Percentiles rank a stretch among this genome's conserved stretches.
Conservation (phyloP, 2,113 vertebrate species). For the Erpornis zantholeuca region DNA sequence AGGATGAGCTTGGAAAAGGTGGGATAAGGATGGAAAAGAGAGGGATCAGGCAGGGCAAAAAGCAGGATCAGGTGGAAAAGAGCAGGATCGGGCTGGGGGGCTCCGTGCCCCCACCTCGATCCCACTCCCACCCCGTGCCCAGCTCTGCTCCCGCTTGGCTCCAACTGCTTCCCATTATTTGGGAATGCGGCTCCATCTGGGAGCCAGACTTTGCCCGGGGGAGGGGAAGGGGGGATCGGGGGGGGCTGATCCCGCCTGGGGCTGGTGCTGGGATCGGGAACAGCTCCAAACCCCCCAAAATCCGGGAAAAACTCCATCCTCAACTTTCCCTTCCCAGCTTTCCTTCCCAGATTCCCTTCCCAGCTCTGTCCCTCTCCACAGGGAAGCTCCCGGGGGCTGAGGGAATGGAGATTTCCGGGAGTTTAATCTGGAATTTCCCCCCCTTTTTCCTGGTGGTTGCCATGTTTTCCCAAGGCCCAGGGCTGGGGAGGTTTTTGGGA, state of each 20-base stretch:
- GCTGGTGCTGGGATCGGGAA: not conserved
- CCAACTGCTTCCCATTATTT: not conserved
- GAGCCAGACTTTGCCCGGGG: not conserved
- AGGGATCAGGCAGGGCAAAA: too few species aligned
- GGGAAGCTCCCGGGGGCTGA: not conserved
- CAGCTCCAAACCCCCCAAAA: not conserved
- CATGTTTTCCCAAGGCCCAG: not conserved
- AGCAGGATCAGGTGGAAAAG: too few species aligned
- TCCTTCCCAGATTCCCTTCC: not conserved
- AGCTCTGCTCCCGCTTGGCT: not conserved
- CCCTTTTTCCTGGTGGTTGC: accelerated
- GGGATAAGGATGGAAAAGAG: not conserved
- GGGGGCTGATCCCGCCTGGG: not conserved
- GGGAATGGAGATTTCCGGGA: accelerated
- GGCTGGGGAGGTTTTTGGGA: not conserved
- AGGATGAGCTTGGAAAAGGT: too few species aligned
- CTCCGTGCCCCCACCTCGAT: not conserved
- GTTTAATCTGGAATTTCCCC: not conserved
- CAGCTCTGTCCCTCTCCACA: not conserved
- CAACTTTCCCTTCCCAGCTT: not conserved
- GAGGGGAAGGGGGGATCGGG: too few species aligned
- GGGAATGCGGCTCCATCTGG: not conserved
- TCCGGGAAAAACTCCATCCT: not conserved
- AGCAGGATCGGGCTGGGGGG: too few species aligned
- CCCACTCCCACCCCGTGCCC: too few species aligned